A percentile compares a stretch with the other conserved stretches of the same genome.
phyloP scores from a whole-genome alignment of 2,797 vertebrate genomes.

The Lagorchestes hirsutus region DNA sequence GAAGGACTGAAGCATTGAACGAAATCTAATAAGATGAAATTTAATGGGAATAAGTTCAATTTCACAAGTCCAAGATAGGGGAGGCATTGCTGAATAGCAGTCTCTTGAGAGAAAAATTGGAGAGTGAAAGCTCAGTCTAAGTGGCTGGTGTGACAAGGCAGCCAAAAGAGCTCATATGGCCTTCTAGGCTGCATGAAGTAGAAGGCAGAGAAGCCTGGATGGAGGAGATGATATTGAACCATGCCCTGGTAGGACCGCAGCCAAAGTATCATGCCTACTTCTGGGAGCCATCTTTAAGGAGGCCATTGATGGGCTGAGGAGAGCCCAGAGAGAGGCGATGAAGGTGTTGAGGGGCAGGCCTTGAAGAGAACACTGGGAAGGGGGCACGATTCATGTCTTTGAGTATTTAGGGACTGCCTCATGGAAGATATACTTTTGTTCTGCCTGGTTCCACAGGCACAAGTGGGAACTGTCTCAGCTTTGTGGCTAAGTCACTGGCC shows the following conservation, averaged over 20 bases:
- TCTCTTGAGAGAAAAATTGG: not conserved
- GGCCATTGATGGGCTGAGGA: not conserved
- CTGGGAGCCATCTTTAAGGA: not conserved
- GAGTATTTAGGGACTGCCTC: not conserved
- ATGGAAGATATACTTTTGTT: not conserved
- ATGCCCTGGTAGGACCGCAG: not conserved
- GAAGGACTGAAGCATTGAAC: not conserved
- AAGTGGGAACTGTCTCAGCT: not conserved
- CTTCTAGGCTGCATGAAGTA: not conserved
- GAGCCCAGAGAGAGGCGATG: not conserved
- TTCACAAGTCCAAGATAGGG: not conserved
- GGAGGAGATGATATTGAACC: not conserved
- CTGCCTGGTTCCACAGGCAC: not conserved
- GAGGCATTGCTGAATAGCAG: not conserved
- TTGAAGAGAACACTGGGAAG: not conserved
- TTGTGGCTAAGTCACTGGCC: not conserved
- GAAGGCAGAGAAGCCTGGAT: not conserved
- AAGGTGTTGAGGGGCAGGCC: no score
- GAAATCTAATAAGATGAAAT: not conserved
- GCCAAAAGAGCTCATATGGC: not conserved
- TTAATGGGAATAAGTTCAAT: not conserved
- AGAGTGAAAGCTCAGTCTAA: not conserved
- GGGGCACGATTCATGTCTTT: not conserved
- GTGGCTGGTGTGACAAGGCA: not conserved
- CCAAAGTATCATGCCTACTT: not conserved